Base-by-base conservation (phyloP, 2,888 invertebrate species). In the Euzophera pinguis region DNA sequence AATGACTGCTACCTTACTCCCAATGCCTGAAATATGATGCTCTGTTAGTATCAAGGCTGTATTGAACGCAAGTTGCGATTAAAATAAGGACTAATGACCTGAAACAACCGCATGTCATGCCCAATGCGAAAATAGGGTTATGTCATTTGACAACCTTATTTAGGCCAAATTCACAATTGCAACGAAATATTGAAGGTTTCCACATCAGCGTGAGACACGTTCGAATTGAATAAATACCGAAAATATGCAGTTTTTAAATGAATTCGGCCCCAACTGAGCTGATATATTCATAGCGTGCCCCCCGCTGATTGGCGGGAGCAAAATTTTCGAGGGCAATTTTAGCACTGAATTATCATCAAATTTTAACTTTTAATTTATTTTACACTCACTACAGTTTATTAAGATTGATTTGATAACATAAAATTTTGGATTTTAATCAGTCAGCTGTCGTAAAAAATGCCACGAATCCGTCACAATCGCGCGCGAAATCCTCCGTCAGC, bases 391-490 rank as follows among this genome's bases (percentile, higher is more conserved):
- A 64, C 60, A 68, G 62, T 73, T 71, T 64, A 70, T 74, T 53
- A 65, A 69, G 68, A 67, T 66, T 67, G 63, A 60, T 69, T 66
- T 70, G 51, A 53, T 54, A 61, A 53, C 56, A 57, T 64, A 58
- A 75, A 78, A 84, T 60, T 62, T 52, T 61, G 54, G 58, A 75
- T 78, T 73, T 72, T 59, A 60, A 64, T 69, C 68, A 75, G 81
- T 86, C 82, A 85, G 85, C 80, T 86, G 84, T 78, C 70, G 61
- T 74, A 88, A 89, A 85, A 87, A 83, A 84, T 90, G 90, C 90
- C 90, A 90, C 89, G 90, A 90, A 89, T 82, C 84, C 84, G 87
- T 84, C 84, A 84, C 78, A 88, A 87, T 87, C 90, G 90, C 90
- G 91, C 91, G 91, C 90, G 89, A 90, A 90, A 88, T 83, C 74